phyloP scores from a whole-genome alignment of 92 coral and sea anemone species.

The Umimayanthus chanpuru region DNA sequence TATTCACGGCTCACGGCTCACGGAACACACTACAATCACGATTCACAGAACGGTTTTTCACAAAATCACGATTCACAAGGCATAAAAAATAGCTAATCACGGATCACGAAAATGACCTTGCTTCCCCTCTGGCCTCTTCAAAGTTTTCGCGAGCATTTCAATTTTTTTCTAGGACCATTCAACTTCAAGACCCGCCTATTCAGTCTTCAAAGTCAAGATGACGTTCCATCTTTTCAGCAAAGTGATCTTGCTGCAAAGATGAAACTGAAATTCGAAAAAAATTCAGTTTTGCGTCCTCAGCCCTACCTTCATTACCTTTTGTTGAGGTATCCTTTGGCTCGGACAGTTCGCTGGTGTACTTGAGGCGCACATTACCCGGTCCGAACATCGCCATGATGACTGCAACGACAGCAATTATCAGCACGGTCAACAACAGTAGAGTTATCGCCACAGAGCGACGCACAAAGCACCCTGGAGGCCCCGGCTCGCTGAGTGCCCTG shows the following conservation, averaged over 20 bases:
- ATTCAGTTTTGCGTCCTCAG: background rate
- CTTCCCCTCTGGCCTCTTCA: too few relatives aligned
- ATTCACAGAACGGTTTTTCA: too few relatives aligned
- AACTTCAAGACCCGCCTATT: too few relatives aligned
- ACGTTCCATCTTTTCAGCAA: background rate
- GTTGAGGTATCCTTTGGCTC: background rate
- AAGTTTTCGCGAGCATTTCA: too few relatives aligned
- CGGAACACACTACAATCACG: too few relatives aligned
- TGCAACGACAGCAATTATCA: conserved; percentile 10
- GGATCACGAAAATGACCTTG: too few relatives aligned
- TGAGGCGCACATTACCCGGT: conserved; percentile 14
- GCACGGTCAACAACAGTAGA: background rate
- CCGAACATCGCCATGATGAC: conserved; percentile 27
- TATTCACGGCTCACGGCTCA: too few relatives aligned
- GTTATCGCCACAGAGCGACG: background rate
- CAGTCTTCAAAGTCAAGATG: background rate
- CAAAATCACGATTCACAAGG: too few relatives aligned
- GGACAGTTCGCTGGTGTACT: background rate
- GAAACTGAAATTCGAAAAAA: background rate
- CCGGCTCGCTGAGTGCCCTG: background rate
- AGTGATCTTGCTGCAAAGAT: background rate
- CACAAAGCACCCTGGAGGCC: conserved; percentile 9
- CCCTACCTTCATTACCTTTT: conserved; percentile 14
- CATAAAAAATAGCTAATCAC: too few relatives aligned
- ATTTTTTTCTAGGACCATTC: too few relatives aligned